phyloP scores from a whole-genome alignment of 2,888 invertebrate genomes.

The Coenonympha arcania region DNA sequence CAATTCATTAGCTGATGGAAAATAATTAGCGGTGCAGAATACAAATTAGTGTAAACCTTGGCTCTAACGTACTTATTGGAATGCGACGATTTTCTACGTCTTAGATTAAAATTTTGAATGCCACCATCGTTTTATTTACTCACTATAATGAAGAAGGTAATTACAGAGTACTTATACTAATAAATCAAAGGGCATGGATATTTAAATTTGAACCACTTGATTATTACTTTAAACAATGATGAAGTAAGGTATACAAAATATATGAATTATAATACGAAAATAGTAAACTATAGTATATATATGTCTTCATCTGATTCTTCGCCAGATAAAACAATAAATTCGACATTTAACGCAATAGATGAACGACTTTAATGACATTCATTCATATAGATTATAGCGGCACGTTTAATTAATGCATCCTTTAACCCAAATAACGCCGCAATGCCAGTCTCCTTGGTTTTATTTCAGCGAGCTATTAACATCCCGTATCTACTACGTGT shows the following conservation, averaged over 20 bases:
- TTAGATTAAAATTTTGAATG: background rate
- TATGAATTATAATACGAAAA: too few relatives aligned
- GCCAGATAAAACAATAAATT: background rate
- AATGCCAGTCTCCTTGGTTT: constrained; percentile 30
- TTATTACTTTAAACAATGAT: too few relatives aligned
- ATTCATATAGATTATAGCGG: background rate
- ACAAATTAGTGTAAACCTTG: constrained; percentile 2
- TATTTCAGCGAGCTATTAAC: constrained; percentile 19
- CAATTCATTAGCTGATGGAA: background rate
- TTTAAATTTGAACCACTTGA: too few relatives aligned
- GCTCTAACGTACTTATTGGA: background rate
- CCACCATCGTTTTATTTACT: too few relatives aligned
- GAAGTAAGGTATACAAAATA: too few relatives aligned
- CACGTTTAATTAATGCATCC: constrained; percentile 33
- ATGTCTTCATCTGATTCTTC: too few relatives aligned
- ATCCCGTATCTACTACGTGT: constrained; percentile 2
- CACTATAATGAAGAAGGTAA: too few relatives aligned
- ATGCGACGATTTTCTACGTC: background rate
- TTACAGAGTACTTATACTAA: too few relatives aligned
- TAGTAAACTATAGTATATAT: too few relatives aligned
- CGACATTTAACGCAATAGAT: background rate
- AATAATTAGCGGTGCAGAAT: constrained; percentile 1
- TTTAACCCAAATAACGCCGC: constrained; percentile 35
- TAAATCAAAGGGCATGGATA: too few relatives aligned
- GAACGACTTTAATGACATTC: constrained; percentile 12